Evolutionary conservation across 2,888 invertebrate genomes (phyloP).

Genomic region (Tupiocoris notatus): DNA sequence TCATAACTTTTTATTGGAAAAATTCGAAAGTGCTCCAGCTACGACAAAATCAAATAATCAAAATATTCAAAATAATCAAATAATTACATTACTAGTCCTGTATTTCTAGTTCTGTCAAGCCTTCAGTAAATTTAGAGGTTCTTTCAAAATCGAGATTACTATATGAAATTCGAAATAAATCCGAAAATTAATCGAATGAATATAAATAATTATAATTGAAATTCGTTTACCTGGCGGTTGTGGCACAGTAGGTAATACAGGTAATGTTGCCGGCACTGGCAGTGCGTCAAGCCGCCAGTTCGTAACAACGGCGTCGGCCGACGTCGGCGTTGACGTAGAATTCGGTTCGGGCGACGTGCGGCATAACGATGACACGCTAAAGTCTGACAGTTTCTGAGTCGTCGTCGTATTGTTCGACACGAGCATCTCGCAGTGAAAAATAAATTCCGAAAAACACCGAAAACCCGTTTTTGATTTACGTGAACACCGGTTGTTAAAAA

Average conservation of each 20-base stretch:
- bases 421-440: conserved; percentile 20
- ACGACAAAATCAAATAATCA: too few relatives aligned
- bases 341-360: conserved; percentile 47
- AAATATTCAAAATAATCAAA: too few relatives aligned
- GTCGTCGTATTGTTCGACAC: conserved; percentile 37
- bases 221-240: conserved; percentile 44
- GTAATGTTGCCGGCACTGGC: conserved; percentile 53
- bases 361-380: conserved; percentile 51
- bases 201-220: too few relatives aligned
- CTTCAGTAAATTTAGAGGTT: too few relatives aligned
- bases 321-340: conserved; percentile 44
- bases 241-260: conserved; percentile 43
- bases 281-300: conserved; percentile 51
- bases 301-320: conserved; percentile 50
- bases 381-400: conserved; percentile 47
- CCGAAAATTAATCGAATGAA: too few relatives aligned
- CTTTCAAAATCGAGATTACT: too few relatives aligned
- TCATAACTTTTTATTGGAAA: too few relatives aligned
- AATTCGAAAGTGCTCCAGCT: too few relatives aligned
- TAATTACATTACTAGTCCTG: too few relatives aligned
- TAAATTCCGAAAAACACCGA: background rate
- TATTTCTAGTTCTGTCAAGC: too few relatives aligned
- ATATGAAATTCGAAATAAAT: too few relatives aligned
- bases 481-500: background rate
- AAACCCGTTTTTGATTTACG: background rate